Conservation (phyloP, 1,140 invertebrate species). For the Sminthurides bifidus region DNA sequence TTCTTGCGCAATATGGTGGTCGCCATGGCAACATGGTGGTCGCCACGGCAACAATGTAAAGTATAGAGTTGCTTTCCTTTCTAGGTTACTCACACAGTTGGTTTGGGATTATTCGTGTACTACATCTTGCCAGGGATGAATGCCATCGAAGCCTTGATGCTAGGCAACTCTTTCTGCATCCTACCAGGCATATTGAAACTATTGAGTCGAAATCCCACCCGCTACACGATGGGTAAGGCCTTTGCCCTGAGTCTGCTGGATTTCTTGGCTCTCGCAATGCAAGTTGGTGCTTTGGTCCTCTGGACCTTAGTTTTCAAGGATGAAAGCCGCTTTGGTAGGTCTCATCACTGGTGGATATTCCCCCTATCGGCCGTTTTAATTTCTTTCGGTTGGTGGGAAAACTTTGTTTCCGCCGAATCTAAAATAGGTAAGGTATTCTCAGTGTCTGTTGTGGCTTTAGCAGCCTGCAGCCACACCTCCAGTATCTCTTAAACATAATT, state of each 20-base stretch:
- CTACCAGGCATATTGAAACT: slow-evolving; percentile 40
- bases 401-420: slow-evolving; percentile 37
- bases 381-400: slow-evolving; percentile 45
- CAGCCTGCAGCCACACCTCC: not conserved
- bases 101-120: slow-evolving; percentile 43
- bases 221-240: slow-evolving; percentile 4
- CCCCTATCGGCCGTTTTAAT: slow-evolving; percentile 40
- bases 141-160: slow-evolving; percentile 40
- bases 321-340: slow-evolving; percentile 8
- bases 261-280: slow-evolving; percentile 33
- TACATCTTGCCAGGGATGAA: slow-evolving; percentile 43
- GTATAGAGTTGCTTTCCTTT: slow-evolving; percentile 18
- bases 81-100: slow-evolving; percentile 42
- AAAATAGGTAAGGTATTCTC: slow-evolving; percentile 8
- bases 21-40: not conserved
- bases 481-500: not conserved
- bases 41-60: not conserved
- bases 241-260: slow-evolving; percentile 31
- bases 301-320: slow-evolving; percentile 16
- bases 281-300: slow-evolving; percentile 25
- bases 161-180: slow-evolving; percentile 42
- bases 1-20: not conserved
- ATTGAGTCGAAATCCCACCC: slow-evolving; percentile 6
- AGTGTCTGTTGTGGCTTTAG: not conserved
- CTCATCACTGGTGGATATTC: slow-evolving; percentile 40